Percentiles rank a stretch among this genome's conserved stretches.
Conservation (phyloP, 2,888 invertebrate species). For the Criorhina ranunculi region DNA sequence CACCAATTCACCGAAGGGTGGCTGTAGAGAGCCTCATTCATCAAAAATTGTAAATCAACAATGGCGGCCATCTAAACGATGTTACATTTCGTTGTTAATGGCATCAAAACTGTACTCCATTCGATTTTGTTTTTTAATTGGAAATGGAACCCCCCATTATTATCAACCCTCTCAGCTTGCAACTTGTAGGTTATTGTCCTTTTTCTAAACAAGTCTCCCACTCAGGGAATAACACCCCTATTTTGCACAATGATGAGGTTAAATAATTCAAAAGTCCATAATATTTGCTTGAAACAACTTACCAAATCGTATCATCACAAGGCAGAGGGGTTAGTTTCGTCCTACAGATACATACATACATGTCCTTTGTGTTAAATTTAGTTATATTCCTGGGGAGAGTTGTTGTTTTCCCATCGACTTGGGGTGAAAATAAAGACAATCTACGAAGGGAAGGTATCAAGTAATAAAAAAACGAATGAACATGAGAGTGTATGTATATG, state of each 20-base stretch:
- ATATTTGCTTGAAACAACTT: conserved; percentile 1
- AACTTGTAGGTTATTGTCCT: too few species aligned
- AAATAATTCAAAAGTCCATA: conserved; percentile 40
- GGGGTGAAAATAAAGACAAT: conserved; percentile 32
- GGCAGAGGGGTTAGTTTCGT: background rate
- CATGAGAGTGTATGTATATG: too few species aligned
- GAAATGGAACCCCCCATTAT: too few species aligned
- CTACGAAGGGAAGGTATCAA: background rate
- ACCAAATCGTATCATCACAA: background rate
- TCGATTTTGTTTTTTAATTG: too few species aligned
- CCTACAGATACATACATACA: background rate
- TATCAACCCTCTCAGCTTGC: too few species aligned
- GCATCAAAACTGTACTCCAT: too few species aligned
- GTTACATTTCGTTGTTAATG: too few species aligned
- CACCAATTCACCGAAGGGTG: too few species aligned
- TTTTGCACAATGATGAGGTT: conserved; percentile 22
- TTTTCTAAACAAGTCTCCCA: background rate
- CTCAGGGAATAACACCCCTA: background rate
- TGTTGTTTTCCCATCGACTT: background rate
- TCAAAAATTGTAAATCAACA: too few species aligned
- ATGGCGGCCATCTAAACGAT: too few species aligned
- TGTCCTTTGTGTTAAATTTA: conserved; percentile 3
- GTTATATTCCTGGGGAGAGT: background rate
- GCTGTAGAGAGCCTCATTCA: too few species aligned
- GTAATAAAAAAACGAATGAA: background rate